phyloP scores from a whole-genome alignment of 2,888 invertebrate genomes.

The Petrolisthes cinctipes region DNA sequence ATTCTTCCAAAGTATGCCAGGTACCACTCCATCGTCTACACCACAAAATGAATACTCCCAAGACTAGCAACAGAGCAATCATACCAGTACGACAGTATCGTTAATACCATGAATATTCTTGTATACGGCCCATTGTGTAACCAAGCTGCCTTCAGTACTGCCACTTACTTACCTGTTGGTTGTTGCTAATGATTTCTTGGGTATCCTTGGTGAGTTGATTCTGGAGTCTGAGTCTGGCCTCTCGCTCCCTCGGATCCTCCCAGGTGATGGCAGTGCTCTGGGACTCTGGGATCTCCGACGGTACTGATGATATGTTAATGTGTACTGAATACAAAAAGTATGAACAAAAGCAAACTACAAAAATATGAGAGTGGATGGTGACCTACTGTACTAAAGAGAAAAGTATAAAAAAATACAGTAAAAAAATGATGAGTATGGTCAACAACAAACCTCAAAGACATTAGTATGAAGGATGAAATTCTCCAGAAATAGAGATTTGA shows the following conservation, averaged over 20 bases:
- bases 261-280: constrained; percentile 68
- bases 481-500: background rate
- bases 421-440: too few relatives aligned
- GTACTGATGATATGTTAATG: constrained; percentile 1
- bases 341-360: background rate
- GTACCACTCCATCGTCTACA: too few relatives aligned
- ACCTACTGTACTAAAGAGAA: background rate
- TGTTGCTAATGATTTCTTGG: constrained; percentile 41
- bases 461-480: too few relatives aligned
- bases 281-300: constrained; percentile 52
- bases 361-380: background rate
- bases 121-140: too few relatives aligned
- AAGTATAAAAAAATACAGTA: too few relatives aligned
- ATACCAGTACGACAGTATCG: too few relatives aligned
- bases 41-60: too few relatives aligned
- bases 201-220: constrained; percentile 44
- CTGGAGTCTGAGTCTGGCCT: constrained; percentile 66
- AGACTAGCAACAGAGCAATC: too few relatives aligned
- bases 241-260: constrained; percentile 70
- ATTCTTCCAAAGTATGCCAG: too few relatives aligned
- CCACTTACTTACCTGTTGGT: constrained; percentile 11
- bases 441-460: too few relatives aligned
- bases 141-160: too few relatives aligned
- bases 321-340: background rate
- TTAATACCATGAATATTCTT: too few relatives aligned